Conservation (phyloP, 2,888 invertebrate species). For the Perithous albicinctus region DNA sequence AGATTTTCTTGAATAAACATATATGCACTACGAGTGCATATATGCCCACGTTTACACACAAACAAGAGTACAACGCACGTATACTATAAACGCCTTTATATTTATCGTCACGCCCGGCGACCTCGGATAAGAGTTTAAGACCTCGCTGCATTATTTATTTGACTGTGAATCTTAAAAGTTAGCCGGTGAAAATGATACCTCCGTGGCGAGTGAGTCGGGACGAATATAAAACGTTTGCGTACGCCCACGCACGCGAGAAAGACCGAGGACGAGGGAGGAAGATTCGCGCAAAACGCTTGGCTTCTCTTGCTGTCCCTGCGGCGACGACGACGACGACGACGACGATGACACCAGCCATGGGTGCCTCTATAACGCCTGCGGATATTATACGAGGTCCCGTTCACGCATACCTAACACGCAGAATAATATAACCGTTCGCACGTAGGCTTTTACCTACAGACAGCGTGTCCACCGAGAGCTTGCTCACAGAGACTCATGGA, state of each 20-base stretch:
- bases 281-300: constrained; percentile 73
- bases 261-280: constrained; percentile 53
- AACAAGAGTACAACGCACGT: constrained; percentile 67
- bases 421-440: constrained; percentile 62
- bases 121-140: constrained; percentile 83
- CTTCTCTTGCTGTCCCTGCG: constrained; percentile 49
- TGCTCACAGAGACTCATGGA: constrained; percentile 3
- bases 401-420: constrained; percentile 68
- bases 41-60: constrained; percentile 42
- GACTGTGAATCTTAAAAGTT: constrained; percentile 79
- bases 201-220: constrained; percentile 71
- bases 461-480: constrained; percentile 31
- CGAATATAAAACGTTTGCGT: constrained; percentile 82
- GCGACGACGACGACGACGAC: constrained; percentile 26
- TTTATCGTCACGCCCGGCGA: constrained; percentile 82
- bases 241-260: constrained; percentile 80
- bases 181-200: constrained; percentile 84
- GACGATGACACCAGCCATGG: constrained; percentile 63
- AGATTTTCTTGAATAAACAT: constrained; percentile 42
- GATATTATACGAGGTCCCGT: constrained; percentile 80
- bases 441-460: constrained; percentile 43
- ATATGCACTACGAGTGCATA: constrained; percentile 54
- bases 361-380: constrained; percentile 74
- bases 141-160: constrained; percentile 83
- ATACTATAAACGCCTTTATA: constrained; percentile 74